Percentiles rank a stretch among this genome's conserved stretches.
Conservation (phyloP, 2,113 vertebrate species). For the Coreoperca whiteheadi region DNA sequence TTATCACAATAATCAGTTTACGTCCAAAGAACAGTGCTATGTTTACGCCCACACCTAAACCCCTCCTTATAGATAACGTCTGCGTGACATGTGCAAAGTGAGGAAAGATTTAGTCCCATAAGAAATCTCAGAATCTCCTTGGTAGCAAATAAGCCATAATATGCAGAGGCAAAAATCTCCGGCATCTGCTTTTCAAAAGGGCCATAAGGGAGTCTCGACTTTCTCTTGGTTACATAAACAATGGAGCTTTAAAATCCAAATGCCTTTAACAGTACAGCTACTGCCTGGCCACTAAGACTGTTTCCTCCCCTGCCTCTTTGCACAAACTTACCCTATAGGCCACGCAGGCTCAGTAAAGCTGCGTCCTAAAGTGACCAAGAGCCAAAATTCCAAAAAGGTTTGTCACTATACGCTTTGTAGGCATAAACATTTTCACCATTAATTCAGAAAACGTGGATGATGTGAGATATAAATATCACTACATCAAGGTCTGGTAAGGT, state of each 20-base stretch:
- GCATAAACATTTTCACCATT: constrained; percentile 12
- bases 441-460: constrained; percentile 7
- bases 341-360: constrained; percentile 7
- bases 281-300: constrained; percentile 62
- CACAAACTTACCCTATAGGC: constrained; percentile 37
- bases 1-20: constrained; percentile 14
- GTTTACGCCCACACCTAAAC: constrained; percentile 17
- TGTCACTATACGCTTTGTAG: background rate
- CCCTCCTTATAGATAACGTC: constrained; percentile 15
- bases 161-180: constrained; percentile 72
- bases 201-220: constrained; percentile 74
- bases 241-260: constrained; percentile 78
- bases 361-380: constrained; percentile 17
- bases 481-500: constrained; percentile 8
- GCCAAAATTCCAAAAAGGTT: constrained; percentile 12
- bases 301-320: constrained; percentile 51
- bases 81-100: constrained; percentile 46
- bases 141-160: constrained; percentile 75
- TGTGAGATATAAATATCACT: background rate
- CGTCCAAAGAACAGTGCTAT: background rate
- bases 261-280: constrained; percentile 81
- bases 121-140: constrained; percentile 64
- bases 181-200: constrained; percentile 76
- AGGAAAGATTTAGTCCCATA: constrained; percentile 43
- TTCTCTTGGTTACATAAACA: constrained; percentile 83